Evolutionary conservation across 2,113 vertebrate genomes (phyloP).

Genomic region (Tragelaphus scriptus): DNA sequence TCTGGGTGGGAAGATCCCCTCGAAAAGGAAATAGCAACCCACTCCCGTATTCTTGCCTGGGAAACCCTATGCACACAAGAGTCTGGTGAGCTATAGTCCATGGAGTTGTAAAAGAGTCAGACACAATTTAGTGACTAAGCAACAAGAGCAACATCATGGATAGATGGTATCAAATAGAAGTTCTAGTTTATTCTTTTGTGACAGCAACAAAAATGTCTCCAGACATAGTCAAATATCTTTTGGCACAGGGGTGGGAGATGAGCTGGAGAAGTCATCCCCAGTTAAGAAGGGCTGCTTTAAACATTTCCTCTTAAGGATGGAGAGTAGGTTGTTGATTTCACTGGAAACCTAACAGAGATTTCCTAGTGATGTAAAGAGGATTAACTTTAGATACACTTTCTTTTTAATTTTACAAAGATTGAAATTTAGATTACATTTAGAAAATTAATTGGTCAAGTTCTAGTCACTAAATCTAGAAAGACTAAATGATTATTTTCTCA

Average conservation of each 20-base stretch:
- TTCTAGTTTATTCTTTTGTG: neutral
- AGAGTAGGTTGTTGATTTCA: neutral
- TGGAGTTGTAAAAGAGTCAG: neutral
- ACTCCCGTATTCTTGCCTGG: neutral
- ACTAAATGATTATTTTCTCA: conserved; percentile 29
- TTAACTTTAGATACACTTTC: neutral
- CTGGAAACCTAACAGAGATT: neutral
- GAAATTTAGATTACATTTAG: conserved; percentile 20
- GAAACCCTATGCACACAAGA: neutral
- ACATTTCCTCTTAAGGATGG: neutral
- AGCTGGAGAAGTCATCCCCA: neutral
- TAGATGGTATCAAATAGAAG: neutral
- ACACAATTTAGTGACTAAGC: neutral
- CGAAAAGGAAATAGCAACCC: neutral
- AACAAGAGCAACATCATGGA: neutral
- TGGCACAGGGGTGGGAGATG: neutral
- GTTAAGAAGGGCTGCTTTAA: neutral
- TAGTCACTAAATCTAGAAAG: conserved; percentile 31
- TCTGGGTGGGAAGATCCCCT: neutral
- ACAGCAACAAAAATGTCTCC: neutral
- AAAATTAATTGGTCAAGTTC: neutral
- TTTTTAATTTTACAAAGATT: neutral
- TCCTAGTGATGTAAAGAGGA: neutral
- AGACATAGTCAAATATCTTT: neutral
- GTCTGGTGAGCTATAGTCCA: neutral